phyloP scores from a whole-genome alignment of 35 echinoderm and acorn worm genomes.

The Acanthaster planci region DNA sequence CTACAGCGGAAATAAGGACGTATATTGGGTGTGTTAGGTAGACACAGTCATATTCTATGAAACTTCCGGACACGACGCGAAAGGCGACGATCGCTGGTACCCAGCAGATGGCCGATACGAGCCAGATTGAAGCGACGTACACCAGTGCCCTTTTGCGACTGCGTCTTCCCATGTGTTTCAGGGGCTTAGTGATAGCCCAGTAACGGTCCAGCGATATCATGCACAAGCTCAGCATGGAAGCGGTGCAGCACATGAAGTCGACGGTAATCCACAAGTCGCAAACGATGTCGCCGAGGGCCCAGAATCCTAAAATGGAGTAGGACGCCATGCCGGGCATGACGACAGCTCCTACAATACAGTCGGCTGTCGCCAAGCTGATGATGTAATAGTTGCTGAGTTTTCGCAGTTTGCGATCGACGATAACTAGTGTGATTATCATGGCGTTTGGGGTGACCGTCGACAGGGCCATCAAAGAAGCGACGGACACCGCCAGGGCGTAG shows the following conservation, averaged over 20 bases:
- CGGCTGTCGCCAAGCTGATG: slow-evolving; percentile 59
- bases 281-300: slow-evolving; percentile 35
- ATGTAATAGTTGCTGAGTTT: slow-evolving; percentile 70
- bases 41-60: slow-evolving; percentile 20
- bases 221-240: slow-evolving; percentile 65
- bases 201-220: slow-evolving; percentile 75
- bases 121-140: slow-evolving; percentile 46
- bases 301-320: slow-evolving; percentile 59
- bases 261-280: slow-evolving; percentile 70
- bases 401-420: slow-evolving; percentile 46
- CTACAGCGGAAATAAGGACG: slow-evolving; percentile 35
- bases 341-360: slow-evolving; percentile 60
- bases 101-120: slow-evolving; percentile 50
- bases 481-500: not conserved
- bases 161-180: slow-evolving; percentile 40
- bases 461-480: slow-evolving; percentile 6
- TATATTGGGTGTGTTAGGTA: slow-evolving; percentile 46
- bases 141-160: slow-evolving; percentile 36
- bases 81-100: slow-evolving; percentile 28
- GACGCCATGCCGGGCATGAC: slow-evolving; percentile 55
- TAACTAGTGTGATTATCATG: slow-evolving; percentile 54
- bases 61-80: slow-evolving; percentile 15
- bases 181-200: slow-evolving; percentile 66
- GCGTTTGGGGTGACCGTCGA: slow-evolving; percentile 42
- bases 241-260: slow-evolving; percentile 61